These are phyloP conservation scores for Trialeurodes vaporariorum DNA, from an alignment of 1,140 invertebrate species.

Conservation along the genomic window DNA sequence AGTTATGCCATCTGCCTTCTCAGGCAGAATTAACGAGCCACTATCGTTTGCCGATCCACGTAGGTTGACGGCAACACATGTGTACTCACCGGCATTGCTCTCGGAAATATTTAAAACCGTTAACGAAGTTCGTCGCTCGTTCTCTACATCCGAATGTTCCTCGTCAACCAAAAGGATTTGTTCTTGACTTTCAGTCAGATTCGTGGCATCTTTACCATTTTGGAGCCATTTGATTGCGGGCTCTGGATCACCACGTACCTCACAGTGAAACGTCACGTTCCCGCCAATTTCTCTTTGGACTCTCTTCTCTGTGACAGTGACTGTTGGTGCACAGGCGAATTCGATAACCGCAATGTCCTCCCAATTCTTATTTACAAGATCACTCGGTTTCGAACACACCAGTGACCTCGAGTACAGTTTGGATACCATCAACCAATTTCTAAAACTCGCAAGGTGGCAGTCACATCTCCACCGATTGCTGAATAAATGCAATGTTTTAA, in stretches of 20 bases:
- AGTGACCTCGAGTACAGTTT: conserved; percentile 53
- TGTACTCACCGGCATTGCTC: conserved; percentile 65
- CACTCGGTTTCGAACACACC: conserved; percentile 45
- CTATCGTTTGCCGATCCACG: conserved; percentile 56
- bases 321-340: conserved; percentile 61
- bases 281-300: conserved; percentile 57
- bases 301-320: conserved; percentile 44
- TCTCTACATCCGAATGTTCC: conserved; percentile 33
- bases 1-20: conserved; percentile 50
- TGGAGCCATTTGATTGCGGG: conserved; percentile 72
- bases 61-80: conserved; percentile 61
- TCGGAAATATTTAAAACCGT: conserved; percentile 61
- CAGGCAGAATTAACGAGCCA: conserved; percentile 54
- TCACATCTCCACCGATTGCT: conserved; percentile 86
- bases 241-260: conserved; percentile 66
- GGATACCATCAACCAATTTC: conserved; percentile 61
- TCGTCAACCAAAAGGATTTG: conserved; percentile 35
- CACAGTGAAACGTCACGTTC: conserved; percentile 67
- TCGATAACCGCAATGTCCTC: conserved; percentile 48
- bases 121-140: conserved; percentile 52
- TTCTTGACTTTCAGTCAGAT: conserved; percentile 34
- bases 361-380: conserved; percentile 48
- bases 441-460: conserved; percentile 66
- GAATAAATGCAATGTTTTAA: conserved; percentile 66
- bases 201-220: conserved; percentile 39